phyloP scores from a whole-genome alignment of 2,113 vertebrate genomes.

The Leptobrachium leishanense region DNA sequence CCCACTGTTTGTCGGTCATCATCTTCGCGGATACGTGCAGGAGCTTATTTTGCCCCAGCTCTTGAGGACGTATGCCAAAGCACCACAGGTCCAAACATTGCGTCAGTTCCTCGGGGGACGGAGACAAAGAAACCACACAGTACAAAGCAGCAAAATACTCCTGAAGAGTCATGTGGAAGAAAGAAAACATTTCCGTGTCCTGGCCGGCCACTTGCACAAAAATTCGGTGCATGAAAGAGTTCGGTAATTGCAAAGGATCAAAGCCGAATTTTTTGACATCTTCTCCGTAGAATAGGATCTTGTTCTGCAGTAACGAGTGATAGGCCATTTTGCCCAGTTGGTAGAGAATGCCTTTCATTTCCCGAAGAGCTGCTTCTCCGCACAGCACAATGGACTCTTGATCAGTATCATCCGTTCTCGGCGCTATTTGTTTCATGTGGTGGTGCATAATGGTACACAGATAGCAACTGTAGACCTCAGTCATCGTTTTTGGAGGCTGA shows the following conservation, averaged over 20 bases:
- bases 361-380: constrained; percentile 51
- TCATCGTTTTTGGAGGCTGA: constrained; percentile 62
- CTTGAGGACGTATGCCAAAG: constrained; percentile 51
- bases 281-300: constrained; percentile 56
- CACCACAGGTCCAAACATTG: constrained; percentile 64
- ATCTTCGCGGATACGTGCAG: constrained; percentile 43
- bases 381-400: constrained; percentile 44
- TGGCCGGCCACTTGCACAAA: constrained; percentile 56
- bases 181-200: constrained; percentile 62
- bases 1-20: constrained; percentile 47
- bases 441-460: constrained; percentile 61
- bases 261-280: constrained; percentile 58
- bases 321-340: constrained; percentile 63
- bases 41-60: constrained; percentile 26
- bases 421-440: constrained; percentile 42
- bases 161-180: constrained; percentile 67
- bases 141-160: constrained; percentile 66
- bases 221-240: constrained; percentile 61
- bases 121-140: constrained; percentile 51
- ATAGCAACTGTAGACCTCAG: constrained; percentile 66
- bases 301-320: constrained; percentile 58
- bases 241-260: constrained; percentile 53
- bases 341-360: constrained; percentile 54
- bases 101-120: constrained; percentile 50
- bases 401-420: background rate